phyloP scores from a whole-genome alignment of 2,888 invertebrate genomes.

The Balanococcus diminutus region DNA sequence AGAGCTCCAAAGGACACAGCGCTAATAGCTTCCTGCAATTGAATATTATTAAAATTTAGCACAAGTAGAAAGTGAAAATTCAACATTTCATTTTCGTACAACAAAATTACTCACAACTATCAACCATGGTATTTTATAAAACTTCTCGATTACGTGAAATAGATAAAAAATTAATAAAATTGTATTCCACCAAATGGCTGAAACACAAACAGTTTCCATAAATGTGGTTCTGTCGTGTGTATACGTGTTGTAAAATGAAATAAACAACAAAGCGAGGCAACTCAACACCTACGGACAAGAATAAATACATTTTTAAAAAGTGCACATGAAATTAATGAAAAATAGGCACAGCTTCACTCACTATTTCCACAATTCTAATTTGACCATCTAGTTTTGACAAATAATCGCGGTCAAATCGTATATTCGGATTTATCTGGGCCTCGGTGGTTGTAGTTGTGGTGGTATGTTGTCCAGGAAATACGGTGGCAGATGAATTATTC shows the following conservation, averaged over 20 bases:
- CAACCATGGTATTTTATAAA: conserved; percentile 85
- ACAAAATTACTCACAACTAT: conserved; percentile 68
- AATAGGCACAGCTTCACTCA: conserved; percentile 63
- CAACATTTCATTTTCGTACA: background rate
- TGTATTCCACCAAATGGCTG: conserved; percentile 84
- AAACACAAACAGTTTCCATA: conserved; percentile 81
- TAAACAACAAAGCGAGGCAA: conserved; percentile 51
- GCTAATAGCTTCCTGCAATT: conserved; percentile 54
- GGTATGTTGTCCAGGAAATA: conserved; percentile 77
- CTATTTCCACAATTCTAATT: conserved; percentile 77
- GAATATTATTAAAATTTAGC: background rate
- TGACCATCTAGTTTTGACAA: conserved; percentile 75
- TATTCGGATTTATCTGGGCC: conserved; percentile 67
- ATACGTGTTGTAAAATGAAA: conserved; percentile 51
- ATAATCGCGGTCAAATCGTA: conserved; percentile 77
- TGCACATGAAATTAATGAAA: background rate
- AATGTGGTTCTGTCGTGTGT: conserved; percentile 61
- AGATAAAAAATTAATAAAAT: conserved; percentile 79
- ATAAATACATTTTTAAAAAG: conserved; percentile 35
- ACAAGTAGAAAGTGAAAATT: background rate
- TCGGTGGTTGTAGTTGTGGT: conserved; percentile 73
- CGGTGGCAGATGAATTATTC: conserved; percentile 61
- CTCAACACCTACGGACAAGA: conserved; percentile 50
- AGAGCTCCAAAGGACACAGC: conserved; percentile 43
- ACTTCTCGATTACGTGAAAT: conserved; percentile 85